A percentile compares a stretch with the other conserved stretches of the same genome.
These are phyloP conservation scores for Apodemus sylvaticus DNA, from an alignment of 2,113 vertebrate genomes.

Conservation along the genomic window DNA sequence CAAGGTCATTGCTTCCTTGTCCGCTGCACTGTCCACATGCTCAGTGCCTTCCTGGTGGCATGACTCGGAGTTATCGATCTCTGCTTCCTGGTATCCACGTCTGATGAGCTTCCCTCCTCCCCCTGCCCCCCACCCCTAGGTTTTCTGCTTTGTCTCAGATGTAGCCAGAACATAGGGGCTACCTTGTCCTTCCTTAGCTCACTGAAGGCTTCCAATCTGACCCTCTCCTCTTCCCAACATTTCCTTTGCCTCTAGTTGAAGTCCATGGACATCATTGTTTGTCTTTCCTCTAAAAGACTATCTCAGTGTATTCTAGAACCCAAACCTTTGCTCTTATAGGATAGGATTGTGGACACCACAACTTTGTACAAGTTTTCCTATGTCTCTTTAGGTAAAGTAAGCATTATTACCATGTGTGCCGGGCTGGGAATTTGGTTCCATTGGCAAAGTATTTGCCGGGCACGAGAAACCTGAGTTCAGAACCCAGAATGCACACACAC, in stretches of 20 bases:
- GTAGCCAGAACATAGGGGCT: neutral
- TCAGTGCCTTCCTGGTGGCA: conserved; percentile 48
- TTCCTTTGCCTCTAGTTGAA: neutral
- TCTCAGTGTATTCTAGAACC: neutral
- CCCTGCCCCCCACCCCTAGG: neutral
- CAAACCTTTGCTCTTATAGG: neutral
- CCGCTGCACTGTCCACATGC: neutral
- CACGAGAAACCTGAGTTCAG: neutral
- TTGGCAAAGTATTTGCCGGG: neutral
- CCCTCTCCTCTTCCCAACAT: neutral
- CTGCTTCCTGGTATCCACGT: neutral
- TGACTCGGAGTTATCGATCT: conserved; percentile 66
- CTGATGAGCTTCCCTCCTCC: neutral
- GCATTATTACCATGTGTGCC: neutral
- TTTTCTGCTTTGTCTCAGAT: conserved; percentile 23
- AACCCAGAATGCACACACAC: neutral
- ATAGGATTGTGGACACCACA: neutral
- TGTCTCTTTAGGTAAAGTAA: neutral
- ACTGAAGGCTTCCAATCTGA: neutral
- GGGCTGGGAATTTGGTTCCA: neutral
- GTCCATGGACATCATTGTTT: neutral
- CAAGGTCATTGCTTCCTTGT: neutral
- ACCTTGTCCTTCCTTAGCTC: neutral
- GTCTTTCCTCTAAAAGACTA: neutral
- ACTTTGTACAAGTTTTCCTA: neutral